Conservation (phyloP, 2,888 invertebrate genomes). For the Drosophila leonis region DNA sequence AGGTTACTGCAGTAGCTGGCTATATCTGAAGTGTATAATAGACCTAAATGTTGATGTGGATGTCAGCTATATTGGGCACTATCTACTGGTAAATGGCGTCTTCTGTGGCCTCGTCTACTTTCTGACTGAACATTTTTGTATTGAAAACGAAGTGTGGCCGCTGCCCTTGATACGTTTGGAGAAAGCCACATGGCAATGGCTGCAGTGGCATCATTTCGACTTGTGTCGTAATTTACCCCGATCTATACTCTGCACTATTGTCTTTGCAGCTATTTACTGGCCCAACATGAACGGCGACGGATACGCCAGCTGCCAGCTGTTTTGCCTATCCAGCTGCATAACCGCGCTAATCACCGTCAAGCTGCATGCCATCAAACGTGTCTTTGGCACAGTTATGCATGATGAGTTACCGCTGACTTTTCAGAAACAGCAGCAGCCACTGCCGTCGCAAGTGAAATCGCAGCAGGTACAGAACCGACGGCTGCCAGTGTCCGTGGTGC, state of each 20-base stretch:
- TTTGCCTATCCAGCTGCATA: neutral
- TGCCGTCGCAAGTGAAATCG: neutral
- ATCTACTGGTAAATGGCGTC: slow-evolving; percentile 7
- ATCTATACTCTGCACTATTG: neutral
- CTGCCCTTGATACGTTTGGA: neutral
- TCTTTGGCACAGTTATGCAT: slow-evolving; percentile 5
- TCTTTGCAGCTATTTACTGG: neutral
- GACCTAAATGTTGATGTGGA: neutral
- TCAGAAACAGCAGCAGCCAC: neutral
- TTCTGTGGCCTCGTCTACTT: slow-evolving; percentile 13
- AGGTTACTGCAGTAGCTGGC: slow-evolving; percentile 9
- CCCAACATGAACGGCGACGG: neutral
- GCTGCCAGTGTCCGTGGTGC: slow-evolving; percentile 3
- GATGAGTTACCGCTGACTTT: slow-evolving; percentile 11
- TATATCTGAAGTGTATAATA: slow-evolving; percentile 17
- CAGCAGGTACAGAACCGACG: neutral
- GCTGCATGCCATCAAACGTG: neutral
- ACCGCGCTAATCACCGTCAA: slow-evolving; percentile 15
- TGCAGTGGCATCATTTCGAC: neutral
- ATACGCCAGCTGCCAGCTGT: neutral
- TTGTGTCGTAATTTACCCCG: neutral
- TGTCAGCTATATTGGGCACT: neutral
- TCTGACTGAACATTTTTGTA: neutral
- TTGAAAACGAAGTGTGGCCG: neutral
- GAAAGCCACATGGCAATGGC: neutral